Evolutionary conservation across 1,140 invertebrate species (phyloP), one percentile per base, ranked within the genome.

Genomic region (Pteromalus puparum): DNA sequence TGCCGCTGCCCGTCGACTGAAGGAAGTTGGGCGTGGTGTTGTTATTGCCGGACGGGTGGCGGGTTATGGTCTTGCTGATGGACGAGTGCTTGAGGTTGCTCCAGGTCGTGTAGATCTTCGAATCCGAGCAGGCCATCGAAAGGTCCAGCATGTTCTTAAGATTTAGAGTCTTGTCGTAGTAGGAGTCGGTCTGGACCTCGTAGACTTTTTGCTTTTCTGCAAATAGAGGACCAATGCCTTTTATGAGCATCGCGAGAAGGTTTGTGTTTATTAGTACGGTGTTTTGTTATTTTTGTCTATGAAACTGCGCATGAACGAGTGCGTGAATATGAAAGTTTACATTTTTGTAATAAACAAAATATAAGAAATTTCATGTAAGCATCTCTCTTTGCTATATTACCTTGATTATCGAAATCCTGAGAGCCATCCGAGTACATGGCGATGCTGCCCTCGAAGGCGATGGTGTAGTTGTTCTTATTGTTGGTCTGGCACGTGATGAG

Each of bases 381-480:
- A 4, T 48, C 46, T 48, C 46, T 18, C 46, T 18, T 13, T 18
- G 0, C 46, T 48, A 18, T n/a, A 21, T 9, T 91, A 95, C 95
- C 95, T 90, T 93, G 93, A 89, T 93, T 95, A 88, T 95, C 94
- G 90, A 95, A 96, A 88, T 93, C 92, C 90, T 96, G 96, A 86
- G 96, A 97, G 89, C 97, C 96, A 92, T 97, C 97, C 13, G 97
- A 97, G 90, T 97, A 97, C 94, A 96, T 96, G 61, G 97, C 96
- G 85, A 96, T 94, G 88, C 97, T 97, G 87, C 97, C 97, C 93
- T 98, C 97, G 89, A 98, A 98, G 75, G 97, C 97, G 89, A 98
- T 98, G 78, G 97, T 98, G 90, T 98, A 98, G 93, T 98, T 98
- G 90, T 98, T 96, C 93, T 98, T 98, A 90, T 98, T 98, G 81